Percentiles rank a stretch among this genome's conserved stretches.
phyloP scores from a whole-genome alignment of 2,888 invertebrate genomes.

The Stramonita haemastoma region DNA sequence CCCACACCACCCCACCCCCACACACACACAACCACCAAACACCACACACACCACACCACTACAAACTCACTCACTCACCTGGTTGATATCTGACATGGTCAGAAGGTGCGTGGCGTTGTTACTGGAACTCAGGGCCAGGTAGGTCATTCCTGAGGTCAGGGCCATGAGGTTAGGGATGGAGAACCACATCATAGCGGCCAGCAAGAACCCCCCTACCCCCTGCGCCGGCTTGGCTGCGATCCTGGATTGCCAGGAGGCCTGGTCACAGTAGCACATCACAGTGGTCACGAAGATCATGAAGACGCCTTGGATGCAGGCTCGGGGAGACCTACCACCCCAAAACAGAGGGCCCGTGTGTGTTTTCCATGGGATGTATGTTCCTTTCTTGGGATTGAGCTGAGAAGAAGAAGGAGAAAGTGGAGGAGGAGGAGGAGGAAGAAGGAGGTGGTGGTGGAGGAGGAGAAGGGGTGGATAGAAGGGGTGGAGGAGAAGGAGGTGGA shows the following conservation, averaged over 20 bases:
- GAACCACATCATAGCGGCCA: slow-evolving; percentile 77
- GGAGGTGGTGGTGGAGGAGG: no score
- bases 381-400: no score
- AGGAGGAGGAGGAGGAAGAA: no score
- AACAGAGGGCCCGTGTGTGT: no score
- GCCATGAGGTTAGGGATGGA: slow-evolving; percentile 76
- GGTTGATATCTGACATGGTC: slow-evolving; percentile 63
- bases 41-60: no score
- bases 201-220: slow-evolving; percentile 76
- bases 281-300: slow-evolving; percentile 74
- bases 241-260: slow-evolving; percentile 77
- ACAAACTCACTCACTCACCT: slow-evolving; percentile 60
- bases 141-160: slow-evolving; percentile 76
- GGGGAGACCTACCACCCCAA: slow-evolving; percentile 58
- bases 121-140: slow-evolving; percentile 70
- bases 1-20: no score
- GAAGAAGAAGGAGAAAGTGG: no score
- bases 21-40: no score
- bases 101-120: slow-evolving; percentile 68
- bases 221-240: slow-evolving; percentile 76
- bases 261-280: slow-evolving; percentile 74
- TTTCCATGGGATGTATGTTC: no score
- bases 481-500: no score
- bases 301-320: slow-evolving; percentile 71
- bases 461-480: no score